These are phyloP conservation scores for Tiphia femorata DNA, from an alignment of 2,888 invertebrate species.

Conservation along the genomic window DNA sequence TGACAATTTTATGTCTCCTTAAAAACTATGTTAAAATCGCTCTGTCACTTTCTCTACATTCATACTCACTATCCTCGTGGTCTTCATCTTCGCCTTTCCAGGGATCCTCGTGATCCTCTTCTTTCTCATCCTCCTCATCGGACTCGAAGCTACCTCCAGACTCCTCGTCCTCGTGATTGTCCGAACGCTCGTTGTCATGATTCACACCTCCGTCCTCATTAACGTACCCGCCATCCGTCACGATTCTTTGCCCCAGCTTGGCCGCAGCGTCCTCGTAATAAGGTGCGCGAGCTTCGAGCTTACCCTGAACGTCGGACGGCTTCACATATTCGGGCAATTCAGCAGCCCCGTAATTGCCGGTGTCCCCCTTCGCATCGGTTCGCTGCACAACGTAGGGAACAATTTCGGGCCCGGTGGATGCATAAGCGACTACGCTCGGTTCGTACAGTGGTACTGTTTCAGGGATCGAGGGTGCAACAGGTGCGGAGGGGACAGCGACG, in stretches of 20 bases:
- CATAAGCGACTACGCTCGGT: conserved; percentile 34
- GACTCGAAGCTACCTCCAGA: too few relatives aligned
- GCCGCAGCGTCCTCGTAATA: conserved; percentile 47
- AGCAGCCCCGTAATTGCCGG: conserved; percentile 24
- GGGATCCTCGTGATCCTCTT: conserved; percentile 4
- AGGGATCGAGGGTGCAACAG: conserved; percentile 38
- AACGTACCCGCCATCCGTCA: not conserved
- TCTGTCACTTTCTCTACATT: too few relatives aligned
- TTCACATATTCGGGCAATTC: conserved; percentile 28
- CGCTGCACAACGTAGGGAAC: conserved; percentile 7
- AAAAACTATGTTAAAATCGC: too few relatives aligned
- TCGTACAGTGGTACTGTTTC: conserved; percentile 32
- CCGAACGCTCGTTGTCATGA: conserved; percentile 3
- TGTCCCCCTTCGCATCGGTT: conserved; percentile 21
- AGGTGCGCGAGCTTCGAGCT: conserved; percentile 21
- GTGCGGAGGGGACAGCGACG: conserved; percentile 32
- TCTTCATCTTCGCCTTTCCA: not conserved
- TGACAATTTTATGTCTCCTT: too few relatives aligned
- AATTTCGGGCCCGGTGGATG: conserved; percentile 9
- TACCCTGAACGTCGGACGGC: conserved; percentile 22
- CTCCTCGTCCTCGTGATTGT: not conserved
- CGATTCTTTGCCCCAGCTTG: too few relatives aligned
- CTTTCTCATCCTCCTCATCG: conserved; percentile 2
- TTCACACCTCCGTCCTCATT: conserved; percentile 1
- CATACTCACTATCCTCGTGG: not conserved